These are phyloP conservation scores for Mormyrus hasselquistii DNA, from an alignment of 2,797 vertebrate genomes.

Conservation along the genomic window DNA sequence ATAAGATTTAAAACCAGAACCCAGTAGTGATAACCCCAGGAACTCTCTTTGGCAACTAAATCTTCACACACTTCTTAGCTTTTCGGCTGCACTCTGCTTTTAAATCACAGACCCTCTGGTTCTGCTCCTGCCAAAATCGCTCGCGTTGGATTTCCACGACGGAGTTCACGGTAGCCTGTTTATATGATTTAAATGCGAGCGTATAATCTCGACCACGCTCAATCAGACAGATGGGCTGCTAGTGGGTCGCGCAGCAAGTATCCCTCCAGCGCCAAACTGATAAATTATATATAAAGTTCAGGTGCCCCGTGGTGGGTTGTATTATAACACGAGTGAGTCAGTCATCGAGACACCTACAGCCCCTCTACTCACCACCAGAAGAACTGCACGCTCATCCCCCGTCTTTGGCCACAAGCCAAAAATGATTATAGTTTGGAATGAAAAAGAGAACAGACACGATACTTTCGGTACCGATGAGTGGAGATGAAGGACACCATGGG, in stretches of 20 bases:
- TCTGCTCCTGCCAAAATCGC: background rate
- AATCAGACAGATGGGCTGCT: conserved; percentile 50
- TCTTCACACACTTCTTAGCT: background rate
- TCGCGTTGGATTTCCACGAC: background rate
- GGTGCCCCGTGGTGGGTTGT: conserved; percentile 33
- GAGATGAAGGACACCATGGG: background rate
- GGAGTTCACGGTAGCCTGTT: background rate
- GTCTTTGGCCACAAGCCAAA: background rate
- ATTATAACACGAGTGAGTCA: conserved; percentile 37
- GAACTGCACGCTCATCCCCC: background rate
- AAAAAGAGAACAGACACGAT: background rate
- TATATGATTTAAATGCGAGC: background rate
- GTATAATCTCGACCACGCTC: background rate
- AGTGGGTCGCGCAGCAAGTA: conserved; percentile 33
- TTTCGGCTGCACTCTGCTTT: background rate
- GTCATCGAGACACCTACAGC: conserved; percentile 21
- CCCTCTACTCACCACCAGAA: conserved; percentile 30
- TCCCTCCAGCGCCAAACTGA: conserved; percentile 30
- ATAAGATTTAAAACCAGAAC: background rate
- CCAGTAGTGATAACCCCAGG: background rate
- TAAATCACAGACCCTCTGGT: background rate
- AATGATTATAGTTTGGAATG: background rate
- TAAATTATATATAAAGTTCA: conserved; percentile 53
- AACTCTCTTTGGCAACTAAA: background rate
- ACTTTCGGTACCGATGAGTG: background rate